phyloP scores from a whole-genome alignment of 2,888 invertebrate species.

The Augochlorella aurata region DNA sequence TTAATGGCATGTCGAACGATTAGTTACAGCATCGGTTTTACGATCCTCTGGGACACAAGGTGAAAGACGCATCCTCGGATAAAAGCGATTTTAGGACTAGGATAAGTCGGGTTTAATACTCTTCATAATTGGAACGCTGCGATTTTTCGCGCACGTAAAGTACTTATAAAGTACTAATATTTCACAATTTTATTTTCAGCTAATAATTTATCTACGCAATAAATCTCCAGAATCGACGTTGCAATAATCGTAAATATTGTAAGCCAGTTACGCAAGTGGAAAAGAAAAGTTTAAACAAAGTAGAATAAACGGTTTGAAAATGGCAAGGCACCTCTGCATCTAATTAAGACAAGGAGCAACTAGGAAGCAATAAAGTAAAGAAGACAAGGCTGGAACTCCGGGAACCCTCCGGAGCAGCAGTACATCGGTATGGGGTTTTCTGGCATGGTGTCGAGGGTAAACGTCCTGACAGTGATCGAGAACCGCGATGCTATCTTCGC shows the following conservation, averaged over 20 bases:
- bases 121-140: background rate
- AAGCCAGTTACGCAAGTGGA: too few species aligned
- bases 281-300: background rate
- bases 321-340: constrained; percentile 5
- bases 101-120: background rate
- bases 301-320: background rate
- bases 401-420: constrained; percentile 27
- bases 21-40: constrained; percentile 47
- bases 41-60: constrained; percentile 1
- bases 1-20: constrained; percentile 64
- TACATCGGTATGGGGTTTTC: constrained; percentile 60
- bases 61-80: constrained; percentile 9
- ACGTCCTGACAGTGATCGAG: constrained; percentile 77
- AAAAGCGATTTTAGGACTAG: background rate
- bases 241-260: too few species aligned
- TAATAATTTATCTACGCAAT: too few species aligned
- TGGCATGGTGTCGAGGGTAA: constrained; percentile 60
- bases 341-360: constrained; percentile 34
- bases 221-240: too few species aligned
- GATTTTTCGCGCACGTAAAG: too few species aligned
- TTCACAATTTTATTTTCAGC: too few species aligned
- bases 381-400: constrained; percentile 29
- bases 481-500: constrained; percentile 74
- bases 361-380: constrained; percentile 27
- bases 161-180: too few species aligned